phyloP scores from a whole-genome alignment of 2,113 vertebrate species.

The Narcine bancroftii region DNA sequence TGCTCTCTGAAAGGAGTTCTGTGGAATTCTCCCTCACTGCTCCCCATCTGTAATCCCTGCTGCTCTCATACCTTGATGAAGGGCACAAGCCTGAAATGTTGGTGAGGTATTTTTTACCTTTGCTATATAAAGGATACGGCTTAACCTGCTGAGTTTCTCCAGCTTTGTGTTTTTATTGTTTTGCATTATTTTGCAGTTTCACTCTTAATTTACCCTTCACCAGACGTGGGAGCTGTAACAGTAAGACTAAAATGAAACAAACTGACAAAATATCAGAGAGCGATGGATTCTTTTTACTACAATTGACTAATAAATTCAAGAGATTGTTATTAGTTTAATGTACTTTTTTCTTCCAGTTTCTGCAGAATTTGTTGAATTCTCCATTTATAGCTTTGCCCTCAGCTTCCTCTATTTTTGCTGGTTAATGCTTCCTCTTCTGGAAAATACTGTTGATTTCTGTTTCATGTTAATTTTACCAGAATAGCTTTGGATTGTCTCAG shows the following conservation, averaged over 20 bases:
- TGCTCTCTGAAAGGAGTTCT: no score
- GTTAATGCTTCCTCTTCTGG: not conserved
- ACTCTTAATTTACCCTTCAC: not conserved
- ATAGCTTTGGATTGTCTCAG: not conserved
- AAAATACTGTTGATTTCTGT: not conserved
- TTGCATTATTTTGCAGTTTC: constrained; percentile 14
- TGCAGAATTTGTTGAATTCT: not conserved
- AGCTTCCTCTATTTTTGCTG: constrained; percentile 6
- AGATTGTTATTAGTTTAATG: not conserved
- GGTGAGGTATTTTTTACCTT: no score
- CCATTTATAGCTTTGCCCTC: constrained; percentile 18
- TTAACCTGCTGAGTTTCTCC: no score
- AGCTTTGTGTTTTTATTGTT: no score
- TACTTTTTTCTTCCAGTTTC: not conserved
- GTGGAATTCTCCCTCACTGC: no score
- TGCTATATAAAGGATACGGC: no score
- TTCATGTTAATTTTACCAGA: not conserved
- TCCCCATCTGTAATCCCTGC: no score
- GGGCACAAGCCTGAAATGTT: no score
- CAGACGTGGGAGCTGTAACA: not conserved
- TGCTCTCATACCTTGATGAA: no score
- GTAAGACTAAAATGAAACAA: not conserved
- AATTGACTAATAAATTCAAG: not conserved
- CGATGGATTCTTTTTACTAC: not conserved
- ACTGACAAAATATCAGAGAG: not conserved